A percentile compares a stretch with the other conserved stretches of the same genome.
Evolutionary conservation across 1,140 invertebrate genomes (phyloP).

Genomic region (Frieseomelitta varia): DNA sequence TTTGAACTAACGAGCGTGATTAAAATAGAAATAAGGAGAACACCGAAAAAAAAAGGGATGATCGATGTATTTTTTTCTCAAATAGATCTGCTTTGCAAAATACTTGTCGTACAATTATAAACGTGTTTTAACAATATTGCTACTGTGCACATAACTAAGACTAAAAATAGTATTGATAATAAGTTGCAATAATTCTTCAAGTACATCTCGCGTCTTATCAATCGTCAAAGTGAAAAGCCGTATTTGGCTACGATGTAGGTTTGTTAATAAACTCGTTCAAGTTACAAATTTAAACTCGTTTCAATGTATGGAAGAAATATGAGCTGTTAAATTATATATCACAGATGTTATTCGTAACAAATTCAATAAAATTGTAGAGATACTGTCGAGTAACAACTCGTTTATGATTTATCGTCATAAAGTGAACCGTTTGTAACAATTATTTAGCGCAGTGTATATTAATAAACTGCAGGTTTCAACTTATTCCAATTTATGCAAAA

Average conservation of each 20-base stretch:
- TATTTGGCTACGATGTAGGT: too few species aligned
- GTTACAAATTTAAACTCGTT: too few species aligned
- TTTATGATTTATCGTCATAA: too few species aligned
- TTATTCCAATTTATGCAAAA: neutral
- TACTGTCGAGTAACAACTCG: too few species aligned
- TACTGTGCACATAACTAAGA: neutral
- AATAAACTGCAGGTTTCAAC: neutral
- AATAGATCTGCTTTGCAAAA: neutral
- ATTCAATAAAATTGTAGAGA: too few species aligned
- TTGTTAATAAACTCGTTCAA: too few species aligned
- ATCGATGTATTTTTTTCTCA: neutral
- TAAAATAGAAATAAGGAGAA: neutral
- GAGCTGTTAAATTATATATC: too few species aligned
- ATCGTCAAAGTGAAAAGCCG: neutral
- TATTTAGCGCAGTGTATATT: neutral
- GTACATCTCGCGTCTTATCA: neutral
- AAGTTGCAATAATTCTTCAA: neutral
- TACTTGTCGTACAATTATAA: neutral
- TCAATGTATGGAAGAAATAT: too few species aligned
- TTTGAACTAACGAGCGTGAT: conserved; percentile 8
- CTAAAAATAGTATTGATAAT: neutral
- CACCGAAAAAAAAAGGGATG: neutral
- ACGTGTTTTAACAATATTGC: neutral
- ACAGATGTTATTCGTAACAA: too few species aligned
- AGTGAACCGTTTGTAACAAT: neutral